phyloP scores from a whole-genome alignment of 2,113 vertebrate species.

The Panthera leo region DNA sequence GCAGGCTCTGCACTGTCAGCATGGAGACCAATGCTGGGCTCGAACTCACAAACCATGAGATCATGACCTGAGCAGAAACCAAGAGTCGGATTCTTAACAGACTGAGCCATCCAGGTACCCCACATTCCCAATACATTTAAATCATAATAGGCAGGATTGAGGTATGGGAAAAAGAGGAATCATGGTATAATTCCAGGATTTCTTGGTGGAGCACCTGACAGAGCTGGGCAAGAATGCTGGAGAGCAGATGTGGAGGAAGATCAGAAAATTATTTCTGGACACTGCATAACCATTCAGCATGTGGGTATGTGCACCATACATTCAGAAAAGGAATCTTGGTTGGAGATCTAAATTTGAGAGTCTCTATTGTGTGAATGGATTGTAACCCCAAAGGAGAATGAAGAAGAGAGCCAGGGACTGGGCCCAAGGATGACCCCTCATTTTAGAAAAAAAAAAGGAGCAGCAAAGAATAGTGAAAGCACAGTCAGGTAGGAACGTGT shows the following conservation, averaged over 20 bases:
- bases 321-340: neutral
- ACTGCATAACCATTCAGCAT: neutral
- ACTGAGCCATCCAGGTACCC: too few relatives aligned
- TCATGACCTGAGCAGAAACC: too few relatives aligned
- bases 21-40: too few relatives aligned
- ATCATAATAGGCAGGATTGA: neutral
- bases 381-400: neutral
- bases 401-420: neutral
- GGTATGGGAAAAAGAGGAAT: neutral
- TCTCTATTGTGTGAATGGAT: neutral
- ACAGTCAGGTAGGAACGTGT: neutral
- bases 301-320: neutral
- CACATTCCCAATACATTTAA: neutral
- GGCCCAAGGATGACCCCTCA: neutral
- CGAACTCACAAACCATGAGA: too few relatives aligned
- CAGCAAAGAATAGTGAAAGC: neutral
- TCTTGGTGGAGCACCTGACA: neutral
- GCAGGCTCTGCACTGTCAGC: too few relatives aligned
- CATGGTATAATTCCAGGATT: neutral
- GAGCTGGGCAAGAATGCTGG: neutral
- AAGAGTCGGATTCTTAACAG: too few relatives aligned
- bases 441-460: neutral
- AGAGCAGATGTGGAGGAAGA: neutral
- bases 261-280: neutral
- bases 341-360: neutral